Evolutionary conservation across 2,113 vertebrate species (phyloP), one percentile per base, ranked within the genome.

Genomic region (Neogobius melanostomus): DNA sequence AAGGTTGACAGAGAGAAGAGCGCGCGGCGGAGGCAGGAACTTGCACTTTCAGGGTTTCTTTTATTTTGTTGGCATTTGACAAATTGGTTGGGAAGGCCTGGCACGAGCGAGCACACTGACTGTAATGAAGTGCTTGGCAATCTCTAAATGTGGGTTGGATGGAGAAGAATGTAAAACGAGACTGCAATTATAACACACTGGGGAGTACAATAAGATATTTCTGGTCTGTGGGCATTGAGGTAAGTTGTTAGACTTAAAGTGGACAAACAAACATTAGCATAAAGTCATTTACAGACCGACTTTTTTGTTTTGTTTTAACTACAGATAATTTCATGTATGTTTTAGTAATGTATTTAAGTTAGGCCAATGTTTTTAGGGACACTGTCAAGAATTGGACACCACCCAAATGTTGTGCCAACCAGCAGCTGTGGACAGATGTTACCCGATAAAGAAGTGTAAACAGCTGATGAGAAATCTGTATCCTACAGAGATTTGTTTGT

Each of bases 11-110:
- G 61, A 47, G 17, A 69, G 57, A 43, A 42, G 44, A 52, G 71
- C 64, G 49, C 53, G 57, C 49, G 44, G 59, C 2, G 48, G 56
- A 16, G 44, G 65, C 47, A 50, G 51, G 64, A 48, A 68, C 51
- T 14, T 66, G 74, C 81, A 59, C 46, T 68, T 54, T 72, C 16
- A 48, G 66, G 69, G 36, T 79, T 72, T 63, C 68, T 69, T 75
- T 64, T 64, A 42, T 56, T 76, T 78, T 76, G 12, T 17, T 76
- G 81, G 43, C 51, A 57, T 71, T 68, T 85, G 68, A 82, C 57
- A 78, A 76, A 83, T 74, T 62, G 66, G 60, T 64, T 53, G 28
- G 15, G 66, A 70, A 72, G 42, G 17, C 51, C 14, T 47, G 52
- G 9, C 14, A 62, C 47, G 68, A 68, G 69, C 62, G 8, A 77